These are phyloP conservation scores for Sebastes umbrosus DNA, from an alignment of 2,797 vertebrate genomes.

Conservation along the genomic window DNA sequence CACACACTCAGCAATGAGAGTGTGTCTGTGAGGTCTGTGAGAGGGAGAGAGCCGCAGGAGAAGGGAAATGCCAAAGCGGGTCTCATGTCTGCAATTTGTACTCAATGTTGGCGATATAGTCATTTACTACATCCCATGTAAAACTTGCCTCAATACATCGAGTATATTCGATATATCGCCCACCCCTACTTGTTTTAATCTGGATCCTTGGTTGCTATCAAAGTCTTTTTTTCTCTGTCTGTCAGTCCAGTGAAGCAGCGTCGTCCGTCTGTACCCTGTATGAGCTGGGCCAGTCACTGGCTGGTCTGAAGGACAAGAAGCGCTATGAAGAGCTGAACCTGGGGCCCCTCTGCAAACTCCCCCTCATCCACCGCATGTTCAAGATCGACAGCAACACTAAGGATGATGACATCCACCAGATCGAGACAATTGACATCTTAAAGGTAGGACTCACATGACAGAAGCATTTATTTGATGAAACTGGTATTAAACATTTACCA, in stretches of 20 bases:
- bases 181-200: not conserved
- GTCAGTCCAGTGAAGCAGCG: constrained; percentile 71
- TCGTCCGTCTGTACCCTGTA: constrained; percentile 80
- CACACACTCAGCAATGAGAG: too few relatives aligned
- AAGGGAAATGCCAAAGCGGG: too few relatives aligned
- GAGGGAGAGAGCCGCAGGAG: too few relatives aligned
- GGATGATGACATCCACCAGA: constrained; percentile 84
- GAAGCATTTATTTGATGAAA: too few relatives aligned
- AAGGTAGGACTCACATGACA: constrained; percentile 61
- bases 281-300: constrained; percentile 81
- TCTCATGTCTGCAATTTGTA: too few relatives aligned
- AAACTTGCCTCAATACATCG: not conserved
- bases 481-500: not conserved
- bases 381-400: constrained; percentile 79
- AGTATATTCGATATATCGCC: too few relatives aligned
- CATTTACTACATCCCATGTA: too few relatives aligned
- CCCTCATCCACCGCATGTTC: constrained; percentile 81
- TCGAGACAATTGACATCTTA: constrained; percentile 82
- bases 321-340: constrained; percentile 83
- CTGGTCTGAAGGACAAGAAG: constrained; percentile 83
- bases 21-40: too few relatives aligned
- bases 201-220: not conserved
- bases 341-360: constrained; percentile 85
- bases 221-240: not conserved
- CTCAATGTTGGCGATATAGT: too few relatives aligned